A percentile compares a stretch with the other conserved stretches of the same genome.
These are phyloP conservation scores for Poeciliopsis gracilis DNA, from an alignment of 2,797 vertebrate species.

Conservation along the genomic window DNA sequence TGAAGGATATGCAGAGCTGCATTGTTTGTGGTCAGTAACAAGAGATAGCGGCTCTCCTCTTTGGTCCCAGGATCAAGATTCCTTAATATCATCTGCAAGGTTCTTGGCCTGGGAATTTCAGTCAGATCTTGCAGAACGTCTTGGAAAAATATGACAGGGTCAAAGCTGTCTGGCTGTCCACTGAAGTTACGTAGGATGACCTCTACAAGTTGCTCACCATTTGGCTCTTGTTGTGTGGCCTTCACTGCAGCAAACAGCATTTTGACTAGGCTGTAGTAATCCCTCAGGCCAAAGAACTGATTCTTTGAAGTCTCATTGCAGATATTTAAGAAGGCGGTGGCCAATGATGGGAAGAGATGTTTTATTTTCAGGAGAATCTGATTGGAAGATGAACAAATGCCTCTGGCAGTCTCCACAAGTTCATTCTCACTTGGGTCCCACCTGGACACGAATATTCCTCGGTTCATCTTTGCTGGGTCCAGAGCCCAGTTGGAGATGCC, in stretches of 20 bases:
- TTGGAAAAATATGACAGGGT: constrained; percentile 73
- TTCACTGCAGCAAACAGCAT: constrained; percentile 77
- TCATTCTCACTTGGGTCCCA: constrained; percentile 80
- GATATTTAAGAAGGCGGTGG: constrained; percentile 76
- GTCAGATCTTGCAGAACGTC: constrained; percentile 53
- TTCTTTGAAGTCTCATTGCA: constrained; percentile 64
- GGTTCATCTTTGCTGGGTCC: constrained; percentile 87
- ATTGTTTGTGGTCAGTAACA: constrained; percentile 84
- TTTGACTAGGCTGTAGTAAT: constrained; percentile 85
- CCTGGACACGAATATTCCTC: constrained; percentile 84
- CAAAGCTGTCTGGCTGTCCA: constrained; percentile 75
- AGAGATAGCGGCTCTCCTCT: constrained; percentile 80
- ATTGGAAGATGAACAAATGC: constrained; percentile 78
- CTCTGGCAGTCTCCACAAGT: constrained; percentile 81
- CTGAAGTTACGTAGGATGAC: constrained; percentile 84
- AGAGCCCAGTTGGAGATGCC: constrained; percentile 88
- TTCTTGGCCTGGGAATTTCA: constrained; percentile 71
- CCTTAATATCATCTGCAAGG: constrained; percentile 79
- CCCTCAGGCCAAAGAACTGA: constrained; percentile 86
- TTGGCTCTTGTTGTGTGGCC: constrained; percentile 59
- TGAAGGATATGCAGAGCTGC: constrained; percentile 83
- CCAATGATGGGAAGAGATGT: constrained; percentile 78
- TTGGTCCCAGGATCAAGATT: constrained; percentile 65
- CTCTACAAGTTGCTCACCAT: constrained; percentile 69
- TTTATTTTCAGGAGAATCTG: constrained; percentile 70